phyloP scores from a whole-genome alignment of 2,888 invertebrate species.

The Tenthredo mesomela region DNA sequence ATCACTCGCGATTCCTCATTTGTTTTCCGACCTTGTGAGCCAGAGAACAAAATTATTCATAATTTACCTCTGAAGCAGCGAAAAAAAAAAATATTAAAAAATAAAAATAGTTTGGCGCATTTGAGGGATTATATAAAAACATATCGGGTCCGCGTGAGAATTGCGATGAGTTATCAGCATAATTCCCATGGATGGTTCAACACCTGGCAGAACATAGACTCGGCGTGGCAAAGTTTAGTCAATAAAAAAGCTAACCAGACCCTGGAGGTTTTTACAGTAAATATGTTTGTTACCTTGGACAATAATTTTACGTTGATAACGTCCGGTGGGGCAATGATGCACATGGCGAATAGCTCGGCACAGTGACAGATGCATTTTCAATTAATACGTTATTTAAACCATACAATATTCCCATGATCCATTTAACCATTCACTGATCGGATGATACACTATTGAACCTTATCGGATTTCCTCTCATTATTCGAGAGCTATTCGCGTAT shows the following conservation, averaged over 20 bases:
- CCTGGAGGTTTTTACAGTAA: slow-evolving; percentile 54
- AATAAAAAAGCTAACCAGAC: slow-evolving; percentile 58
- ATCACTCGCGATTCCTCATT: not conserved
- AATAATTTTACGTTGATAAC: slow-evolving; percentile 71
- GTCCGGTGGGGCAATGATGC: slow-evolving; percentile 70
- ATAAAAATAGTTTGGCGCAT: not conserved
- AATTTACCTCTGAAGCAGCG: not conserved
- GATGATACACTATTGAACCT: not conserved
- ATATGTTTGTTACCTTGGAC: slow-evolving; percentile 62
- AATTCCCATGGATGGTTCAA: slow-evolving; percentile 76
- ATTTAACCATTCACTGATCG: not conserved
- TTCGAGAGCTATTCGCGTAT: not conserved
- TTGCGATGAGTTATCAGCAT: slow-evolving; percentile 76
- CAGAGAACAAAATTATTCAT: not conserved
- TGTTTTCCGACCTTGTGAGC: not conserved
- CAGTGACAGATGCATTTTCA: slow-evolving; percentile 70
- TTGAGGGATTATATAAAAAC: not conserved
- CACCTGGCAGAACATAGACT: slow-evolving; percentile 72
- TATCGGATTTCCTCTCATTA: not conserved
- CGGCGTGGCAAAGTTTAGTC: slow-evolving; percentile 70
- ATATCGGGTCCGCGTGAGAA: slow-evolving; percentile 73
- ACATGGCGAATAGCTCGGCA: slow-evolving; percentile 69
- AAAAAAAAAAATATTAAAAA: not conserved
- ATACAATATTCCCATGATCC: slow-evolving; percentile 51
- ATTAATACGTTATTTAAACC: slow-evolving; percentile 58